Evolutionary conservation across 53 echinoderm and acorn worm genomes (phyloP).

Genomic region (Apostichopus leukothele): DNA sequence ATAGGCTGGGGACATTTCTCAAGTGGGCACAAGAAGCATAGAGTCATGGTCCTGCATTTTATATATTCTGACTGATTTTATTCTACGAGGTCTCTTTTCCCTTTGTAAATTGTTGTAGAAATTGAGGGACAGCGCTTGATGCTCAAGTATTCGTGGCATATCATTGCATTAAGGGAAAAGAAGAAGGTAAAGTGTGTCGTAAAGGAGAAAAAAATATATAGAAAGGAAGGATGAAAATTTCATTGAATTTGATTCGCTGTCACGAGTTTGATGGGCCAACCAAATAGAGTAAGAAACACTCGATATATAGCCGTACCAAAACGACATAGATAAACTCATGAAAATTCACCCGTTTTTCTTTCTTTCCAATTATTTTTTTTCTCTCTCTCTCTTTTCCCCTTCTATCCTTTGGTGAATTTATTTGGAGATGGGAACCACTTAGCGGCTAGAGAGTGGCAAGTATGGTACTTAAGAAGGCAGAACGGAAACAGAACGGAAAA

Average conservation of each 20-base stretch:
- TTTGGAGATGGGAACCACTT: constrained; percentile 5
- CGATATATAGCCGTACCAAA: constrained; percentile 16
- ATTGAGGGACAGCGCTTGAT: neutral
- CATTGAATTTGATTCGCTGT: constrained; percentile 32
- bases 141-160: constrained; percentile 50
- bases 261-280: constrained; percentile 42
- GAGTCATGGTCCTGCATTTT: constrained; percentile 47
- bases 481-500: neutral
- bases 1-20: constrained; percentile 45
- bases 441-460: neutral
- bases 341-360: constrained; percentile 6
- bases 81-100: neutral
- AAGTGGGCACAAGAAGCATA: constrained; percentile 35
- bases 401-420: neutral
- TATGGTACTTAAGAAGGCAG: neutral
- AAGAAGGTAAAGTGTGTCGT: neutral
- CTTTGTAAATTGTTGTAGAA: constrained; percentile 29
- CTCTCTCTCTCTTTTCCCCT: no score
- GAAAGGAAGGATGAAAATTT: constrained; percentile 4
- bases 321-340: constrained; percentile 34
- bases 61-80: constrained; percentile 24
- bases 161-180: constrained; percentile 37
- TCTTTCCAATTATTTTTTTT: no score
- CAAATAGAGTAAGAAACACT: constrained; percentile 15
- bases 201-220: neutral